phyloP scores from a whole-genome alignment of 2,888 invertebrate species.

The Drosophila rubida region DNA sequence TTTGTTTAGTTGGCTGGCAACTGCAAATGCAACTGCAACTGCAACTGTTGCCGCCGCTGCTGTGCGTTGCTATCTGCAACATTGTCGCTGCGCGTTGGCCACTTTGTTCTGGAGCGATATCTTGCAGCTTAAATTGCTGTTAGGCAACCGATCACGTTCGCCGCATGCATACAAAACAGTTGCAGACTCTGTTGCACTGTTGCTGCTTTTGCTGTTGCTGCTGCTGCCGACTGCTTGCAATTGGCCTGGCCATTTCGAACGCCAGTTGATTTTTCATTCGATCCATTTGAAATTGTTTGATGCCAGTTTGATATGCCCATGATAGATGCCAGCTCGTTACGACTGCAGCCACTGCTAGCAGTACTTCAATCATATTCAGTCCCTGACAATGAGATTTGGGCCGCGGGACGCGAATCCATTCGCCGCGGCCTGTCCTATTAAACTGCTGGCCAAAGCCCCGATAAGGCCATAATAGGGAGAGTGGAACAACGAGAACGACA shows the following conservation, averaged over 20 bases:
- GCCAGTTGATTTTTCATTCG: conserved; percentile 81
- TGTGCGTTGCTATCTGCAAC: conserved; percentile 63
- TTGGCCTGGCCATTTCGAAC: conserved; percentile 71
- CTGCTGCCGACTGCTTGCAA: conserved; percentile 58
- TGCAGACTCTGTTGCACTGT: conserved; percentile 32
- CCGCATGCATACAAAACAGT: conserved; percentile 77
- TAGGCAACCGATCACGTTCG: conserved; percentile 77
- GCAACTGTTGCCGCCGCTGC: conserved; percentile 43
- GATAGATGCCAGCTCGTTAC: conserved; percentile 78
- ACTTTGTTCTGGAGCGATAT: conserved; percentile 77
- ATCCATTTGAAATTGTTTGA: conserved; percentile 81
- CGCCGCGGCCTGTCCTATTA: conserved; percentile 26
- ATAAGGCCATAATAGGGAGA: background rate
- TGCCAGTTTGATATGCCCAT: conserved; percentile 79
- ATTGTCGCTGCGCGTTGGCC: conserved; percentile 72
- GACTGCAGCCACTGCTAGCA: conserved; percentile 41
- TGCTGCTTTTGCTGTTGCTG: conserved; percentile 14
- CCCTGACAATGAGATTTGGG: conserved; percentile 54
- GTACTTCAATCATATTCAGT: conserved; percentile 34
- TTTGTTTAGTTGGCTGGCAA: conserved; percentile 29
- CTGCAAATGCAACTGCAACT: conserved; percentile 33
- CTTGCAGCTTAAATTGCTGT: conserved; percentile 74
- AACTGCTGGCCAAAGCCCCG: conserved; percentile 1
- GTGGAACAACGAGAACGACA: background rate
- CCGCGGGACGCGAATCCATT: conserved; percentile 18